Percentiles rank a stretch among this genome's conserved stretches.
These are phyloP conservation scores for Germaria angustata DNA, from an alignment of 2,888 invertebrate genomes.

Conservation along the genomic window DNA sequence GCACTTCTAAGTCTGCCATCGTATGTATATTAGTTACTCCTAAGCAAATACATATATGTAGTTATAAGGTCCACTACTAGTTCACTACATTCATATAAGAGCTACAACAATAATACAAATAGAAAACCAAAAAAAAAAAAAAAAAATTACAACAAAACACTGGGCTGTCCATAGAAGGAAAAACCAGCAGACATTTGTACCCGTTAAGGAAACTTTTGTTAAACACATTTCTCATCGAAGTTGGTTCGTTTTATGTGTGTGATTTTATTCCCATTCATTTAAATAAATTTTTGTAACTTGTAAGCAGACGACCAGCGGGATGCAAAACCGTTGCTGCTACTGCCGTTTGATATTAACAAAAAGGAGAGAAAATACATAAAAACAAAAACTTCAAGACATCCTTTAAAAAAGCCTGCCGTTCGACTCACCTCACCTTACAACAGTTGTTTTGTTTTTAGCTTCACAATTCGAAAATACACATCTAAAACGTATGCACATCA, in stretches of 20 bases:
- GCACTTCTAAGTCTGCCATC: not conserved
- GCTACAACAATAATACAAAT: not conserved
- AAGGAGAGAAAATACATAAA: no score
- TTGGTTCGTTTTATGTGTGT: slow-evolving; percentile 14
- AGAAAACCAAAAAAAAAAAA: not conserved
- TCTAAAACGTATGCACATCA: slow-evolving; percentile 22
- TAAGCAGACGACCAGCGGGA: slow-evolving; percentile 64
- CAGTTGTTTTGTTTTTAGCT: not conserved
- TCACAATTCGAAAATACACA: slow-evolving; percentile 17
- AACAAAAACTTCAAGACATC: slow-evolving; percentile 43
- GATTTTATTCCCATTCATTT: slow-evolving; percentile 30
- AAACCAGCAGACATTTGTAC: slow-evolving; percentile 1
- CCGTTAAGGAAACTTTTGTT: slow-evolving; percentile 9
- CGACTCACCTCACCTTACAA: slow-evolving; percentile 54
- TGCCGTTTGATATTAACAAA: slow-evolving; percentile 1
- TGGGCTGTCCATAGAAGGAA: slow-evolving; percentile 7
- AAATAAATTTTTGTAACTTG: slow-evolving; percentile 40
- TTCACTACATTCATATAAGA: slow-evolving; percentile 11
- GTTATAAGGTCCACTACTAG: not conserved
- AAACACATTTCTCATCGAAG: slow-evolving; percentile 35
- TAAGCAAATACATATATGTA: not conserved
- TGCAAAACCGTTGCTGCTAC: slow-evolving; percentile 53
- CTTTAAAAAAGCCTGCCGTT: slow-evolving; percentile 63
- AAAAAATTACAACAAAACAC: not conserved
- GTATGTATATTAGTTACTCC: not conserved